Conservation (phyloP, 2,113 vertebrate genomes). For the Megaceryle torquata region DNA sequence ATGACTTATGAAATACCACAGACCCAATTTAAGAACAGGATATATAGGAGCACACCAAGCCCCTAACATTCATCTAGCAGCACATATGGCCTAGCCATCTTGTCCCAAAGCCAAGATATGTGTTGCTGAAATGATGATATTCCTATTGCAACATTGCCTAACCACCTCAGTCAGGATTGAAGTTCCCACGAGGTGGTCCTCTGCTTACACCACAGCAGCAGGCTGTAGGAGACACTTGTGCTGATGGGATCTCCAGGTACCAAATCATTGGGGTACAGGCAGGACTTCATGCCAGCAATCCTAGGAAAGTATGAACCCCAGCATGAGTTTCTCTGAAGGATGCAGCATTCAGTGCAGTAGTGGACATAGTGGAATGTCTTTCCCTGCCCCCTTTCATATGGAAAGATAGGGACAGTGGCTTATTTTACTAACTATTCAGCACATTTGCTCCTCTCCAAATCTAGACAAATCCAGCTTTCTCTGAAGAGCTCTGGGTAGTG, state of each 20-base stretch:
- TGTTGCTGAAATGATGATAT: background rate
- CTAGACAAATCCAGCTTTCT: background rate
- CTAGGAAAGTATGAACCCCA: background rate
- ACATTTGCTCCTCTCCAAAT: background rate
- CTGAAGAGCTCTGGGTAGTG: background rate
- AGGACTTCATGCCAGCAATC: background rate
- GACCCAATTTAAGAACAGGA: background rate
- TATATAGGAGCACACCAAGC: accelerated
- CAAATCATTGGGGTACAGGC: background rate
- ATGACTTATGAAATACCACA: background rate
- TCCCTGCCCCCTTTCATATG: background rate
- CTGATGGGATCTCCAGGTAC: background rate
- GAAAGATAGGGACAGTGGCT: background rate
- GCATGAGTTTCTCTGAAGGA: background rate
- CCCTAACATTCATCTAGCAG: background rate
- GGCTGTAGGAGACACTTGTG: background rate
- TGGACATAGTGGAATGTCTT: background rate
- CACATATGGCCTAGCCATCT: background rate
- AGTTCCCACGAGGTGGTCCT: background rate
- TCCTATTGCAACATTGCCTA: background rate
- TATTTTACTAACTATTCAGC: background rate
- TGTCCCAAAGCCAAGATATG: background rate
- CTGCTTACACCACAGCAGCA: background rate
- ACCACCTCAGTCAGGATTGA: background rate
- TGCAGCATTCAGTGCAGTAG: background rate